Evolutionary conservation across 2,888 invertebrate species (phyloP).

Genomic region (Dromius quadrimaculatus): DNA sequence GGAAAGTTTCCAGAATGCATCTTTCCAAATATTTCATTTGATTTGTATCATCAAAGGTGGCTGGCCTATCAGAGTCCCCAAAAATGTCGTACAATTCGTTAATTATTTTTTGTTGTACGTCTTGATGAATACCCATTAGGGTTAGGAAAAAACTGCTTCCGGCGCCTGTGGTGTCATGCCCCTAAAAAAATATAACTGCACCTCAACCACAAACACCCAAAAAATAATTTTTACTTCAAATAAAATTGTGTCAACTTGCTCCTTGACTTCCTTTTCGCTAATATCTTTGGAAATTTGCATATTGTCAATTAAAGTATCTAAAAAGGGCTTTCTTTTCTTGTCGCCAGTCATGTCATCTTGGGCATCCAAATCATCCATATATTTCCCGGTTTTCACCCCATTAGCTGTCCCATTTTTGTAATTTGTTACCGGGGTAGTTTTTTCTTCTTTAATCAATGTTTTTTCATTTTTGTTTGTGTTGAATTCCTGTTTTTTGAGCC

Average conservation of each 20-base stretch:
- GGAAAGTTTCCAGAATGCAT: conserved; percentile 83
- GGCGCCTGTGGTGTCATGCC: conserved; percentile 86
- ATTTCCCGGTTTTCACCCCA: not conserved
- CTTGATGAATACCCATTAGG: conserved; percentile 79
- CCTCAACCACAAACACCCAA: not conserved
- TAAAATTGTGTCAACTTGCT: conserved; percentile 89
- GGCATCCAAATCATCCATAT: conserved; percentile 83
- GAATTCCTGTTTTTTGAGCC: conserved; percentile 81
- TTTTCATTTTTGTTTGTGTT: conserved; percentile 60
- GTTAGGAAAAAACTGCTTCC: conserved; percentile 86
- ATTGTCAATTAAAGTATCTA: conserved; percentile 86
- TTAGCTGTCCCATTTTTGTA: conserved; percentile 1
- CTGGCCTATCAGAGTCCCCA: conserved; percentile 80
- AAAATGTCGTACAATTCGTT: conserved; percentile 82
- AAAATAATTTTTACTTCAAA: conserved; percentile 77
- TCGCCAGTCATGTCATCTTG: conserved; percentile 83
- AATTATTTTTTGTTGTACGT: conserved; percentile 79
- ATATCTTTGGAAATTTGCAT: conserved; percentile 79
- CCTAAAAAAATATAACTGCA: conserved; percentile 67
- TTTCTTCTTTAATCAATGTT: conserved; percentile 34
- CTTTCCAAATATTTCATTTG: conserved; percentile 88
- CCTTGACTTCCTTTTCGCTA: conserved; percentile 83
- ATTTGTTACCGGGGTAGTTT: conserved; percentile 1
- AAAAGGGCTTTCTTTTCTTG: conserved; percentile 86
- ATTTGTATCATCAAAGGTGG: conserved; percentile 85